phyloP scores from a whole-genome alignment of 2,113 vertebrate species.

The Mesoclemmys tuberculata region DNA sequence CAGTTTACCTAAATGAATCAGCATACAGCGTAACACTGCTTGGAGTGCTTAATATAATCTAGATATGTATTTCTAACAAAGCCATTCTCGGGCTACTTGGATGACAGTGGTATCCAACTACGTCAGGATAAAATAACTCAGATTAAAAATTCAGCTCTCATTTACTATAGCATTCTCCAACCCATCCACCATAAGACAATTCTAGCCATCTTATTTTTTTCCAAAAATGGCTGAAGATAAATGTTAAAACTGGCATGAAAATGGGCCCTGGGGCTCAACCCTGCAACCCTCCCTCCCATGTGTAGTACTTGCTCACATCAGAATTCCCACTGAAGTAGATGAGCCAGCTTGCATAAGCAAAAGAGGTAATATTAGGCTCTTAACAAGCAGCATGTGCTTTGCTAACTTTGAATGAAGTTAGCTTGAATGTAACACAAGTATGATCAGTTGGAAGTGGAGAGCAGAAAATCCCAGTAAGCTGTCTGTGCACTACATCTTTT shows the following conservation, averaged over 20 bases:
- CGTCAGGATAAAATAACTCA: neutral
- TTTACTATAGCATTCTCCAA: neutral
- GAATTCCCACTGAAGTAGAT: neutral
- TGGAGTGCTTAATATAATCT: neutral
- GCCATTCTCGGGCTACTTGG: neutral
- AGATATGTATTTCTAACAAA: neutral
- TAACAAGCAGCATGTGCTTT: neutral
- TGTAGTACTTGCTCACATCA: neutral
- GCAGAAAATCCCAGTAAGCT: neutral
- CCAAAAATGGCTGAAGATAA: neutral
- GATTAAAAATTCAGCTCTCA: neutral
- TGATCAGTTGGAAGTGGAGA: neutral
- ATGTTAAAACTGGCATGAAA: neutral
- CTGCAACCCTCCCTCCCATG: neutral
- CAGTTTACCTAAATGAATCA: neutral
- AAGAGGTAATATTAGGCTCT: neutral
- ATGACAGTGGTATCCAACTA: neutral
- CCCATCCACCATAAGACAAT: neutral
- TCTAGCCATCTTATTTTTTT: neutral
- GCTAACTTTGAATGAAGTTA: neutral
- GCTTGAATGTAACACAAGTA: neutral
- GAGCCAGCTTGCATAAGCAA: neutral
- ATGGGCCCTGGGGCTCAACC: neutral
- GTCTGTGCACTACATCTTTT: neutral
- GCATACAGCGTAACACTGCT: neutral